Evolutionary conservation across 2,797 vertebrate species (phyloP).

Genomic region (Enteromius treurensis): DNA sequence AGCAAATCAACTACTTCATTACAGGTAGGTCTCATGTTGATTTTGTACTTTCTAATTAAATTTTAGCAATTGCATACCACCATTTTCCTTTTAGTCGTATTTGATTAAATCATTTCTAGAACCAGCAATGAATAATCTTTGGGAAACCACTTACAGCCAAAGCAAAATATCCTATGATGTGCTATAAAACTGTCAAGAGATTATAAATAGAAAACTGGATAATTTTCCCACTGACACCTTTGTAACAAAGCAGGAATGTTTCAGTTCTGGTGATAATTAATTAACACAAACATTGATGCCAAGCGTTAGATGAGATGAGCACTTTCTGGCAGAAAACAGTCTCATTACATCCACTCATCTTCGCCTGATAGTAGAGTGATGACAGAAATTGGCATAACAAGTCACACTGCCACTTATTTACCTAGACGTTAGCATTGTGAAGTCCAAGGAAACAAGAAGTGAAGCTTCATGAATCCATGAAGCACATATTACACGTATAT

Average conservation of each 20-base stretch:
- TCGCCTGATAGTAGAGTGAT: conserved; percentile 22
- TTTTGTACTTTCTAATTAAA: not conserved
- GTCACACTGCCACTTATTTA: conserved; percentile 23
- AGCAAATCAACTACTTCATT: conserved; percentile 92
- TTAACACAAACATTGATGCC: conserved; percentile 61
- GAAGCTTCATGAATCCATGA: not conserved
- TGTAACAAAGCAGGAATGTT: conserved; percentile 61
- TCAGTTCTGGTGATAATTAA: conserved; percentile 71
- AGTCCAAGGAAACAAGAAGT: conserved; percentile 16
- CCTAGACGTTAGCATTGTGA: not conserved
- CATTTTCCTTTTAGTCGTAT: not conserved
- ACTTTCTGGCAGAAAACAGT: conserved; percentile 39
- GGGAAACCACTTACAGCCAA: conserved; percentile 5
- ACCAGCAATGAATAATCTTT: not conserved
- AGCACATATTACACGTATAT: not conserved
- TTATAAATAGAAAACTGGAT: conserved; percentile 56
- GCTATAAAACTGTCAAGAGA: conserved; percentile 45
- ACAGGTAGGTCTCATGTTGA: conserved; percentile 81
- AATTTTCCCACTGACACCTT: conserved; percentile 68
- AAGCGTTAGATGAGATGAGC: conserved; percentile 57
- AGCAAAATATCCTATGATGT: not conserved
- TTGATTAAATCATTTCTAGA: not conserved
- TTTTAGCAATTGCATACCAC: not conserved
- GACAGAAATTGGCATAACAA: conserved; percentile 25
- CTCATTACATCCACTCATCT: conserved; percentile 42